Base-by-base conservation (phyloP, 2,797 vertebrate genomes). In the Oceanodroma leucorhoa region DNA sequence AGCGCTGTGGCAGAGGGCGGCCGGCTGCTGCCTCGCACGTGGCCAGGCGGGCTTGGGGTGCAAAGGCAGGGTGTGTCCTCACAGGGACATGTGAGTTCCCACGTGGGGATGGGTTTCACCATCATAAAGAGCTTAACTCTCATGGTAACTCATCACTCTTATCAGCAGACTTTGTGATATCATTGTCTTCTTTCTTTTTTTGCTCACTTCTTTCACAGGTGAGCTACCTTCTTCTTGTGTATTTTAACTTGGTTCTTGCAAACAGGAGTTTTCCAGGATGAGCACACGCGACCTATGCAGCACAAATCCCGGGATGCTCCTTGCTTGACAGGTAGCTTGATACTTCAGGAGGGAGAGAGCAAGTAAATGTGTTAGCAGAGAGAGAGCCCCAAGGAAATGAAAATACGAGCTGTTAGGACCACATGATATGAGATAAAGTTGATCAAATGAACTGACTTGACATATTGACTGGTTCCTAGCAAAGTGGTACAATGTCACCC, bases 11-110 rank as follows among this genome's bases (percentile, higher is more conserved):
- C 61, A 57, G 16, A 64, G 13, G 26, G 15, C 14, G 57, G 3
- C 41, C 1, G 1, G n/a, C n/a, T 80, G 32, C 54, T 62, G 45
- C 26, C 48, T 57, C 3, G 3, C 26, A 17, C 0, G 1, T 17
- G 38, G 19, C 32, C n/a, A 23, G 9, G 8, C 0, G 6, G 62
- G 7, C 32, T 57, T 38, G n/a, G 21, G 38, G 18, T 70, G 46
- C 43, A 38, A 70, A 72, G 55, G 20, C 2, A 9, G 9, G 9
- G 4, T 21, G 21, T 81, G 22, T 50, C 24, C 53, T 55, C 41
- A 58, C 21, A 54, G 40, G 30, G 48, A 46, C 30, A 41, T 4
- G 10, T 36, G 6, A 24, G 9, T 10, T 67, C n/a, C 10, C 12
- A 38, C 0, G 0, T 55, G 64, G 16, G 23, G 22, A 32, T 45